These are phyloP conservation scores for Baccha elongata DNA, from an alignment of 2,888 invertebrate species.

Conservation along the genomic window DNA sequence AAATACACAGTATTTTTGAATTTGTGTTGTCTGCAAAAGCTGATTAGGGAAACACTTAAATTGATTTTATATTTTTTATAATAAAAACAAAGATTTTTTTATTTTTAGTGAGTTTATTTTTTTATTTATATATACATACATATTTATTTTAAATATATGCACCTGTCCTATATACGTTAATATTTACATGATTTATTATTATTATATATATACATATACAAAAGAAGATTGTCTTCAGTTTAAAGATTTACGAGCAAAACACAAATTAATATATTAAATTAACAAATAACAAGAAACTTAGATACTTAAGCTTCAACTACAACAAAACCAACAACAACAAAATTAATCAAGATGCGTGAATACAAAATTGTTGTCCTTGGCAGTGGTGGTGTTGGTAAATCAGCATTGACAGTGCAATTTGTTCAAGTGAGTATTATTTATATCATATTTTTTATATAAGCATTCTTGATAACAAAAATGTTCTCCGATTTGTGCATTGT, in stretches of 20 bases:
- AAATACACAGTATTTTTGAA: not conserved
- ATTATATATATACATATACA: not conserved
- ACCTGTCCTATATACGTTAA: not conserved
- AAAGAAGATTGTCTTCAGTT: not conserved
- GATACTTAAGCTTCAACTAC: not conserved
- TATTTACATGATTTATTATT: not conserved
- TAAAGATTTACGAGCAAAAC: not conserved
- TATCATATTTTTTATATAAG: not conserved
- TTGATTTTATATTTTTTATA: too few species aligned
- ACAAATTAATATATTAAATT: not conserved
- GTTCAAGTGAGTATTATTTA: conserved; percentile 76
- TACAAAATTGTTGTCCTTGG: conserved; percentile 99
- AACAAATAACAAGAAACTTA: not conserved
- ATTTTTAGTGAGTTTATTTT: not conserved
- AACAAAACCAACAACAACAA: conserved; percentile 44
- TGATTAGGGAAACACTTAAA: too few species aligned
- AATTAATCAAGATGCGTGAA: conserved; percentile 92
- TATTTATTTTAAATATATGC: not conserved
- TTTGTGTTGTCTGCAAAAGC: not conserved
- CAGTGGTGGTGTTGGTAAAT: conserved; percentile 99
- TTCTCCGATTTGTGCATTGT: too few species aligned
- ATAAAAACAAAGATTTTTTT: not conserved
- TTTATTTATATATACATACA: not conserved
- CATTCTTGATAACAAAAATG: too few species aligned
- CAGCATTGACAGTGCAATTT: conserved; percentile 83